Conservation (phyloP, 2,888 invertebrate genomes). For the Sphecodes monilicornis region DNA sequence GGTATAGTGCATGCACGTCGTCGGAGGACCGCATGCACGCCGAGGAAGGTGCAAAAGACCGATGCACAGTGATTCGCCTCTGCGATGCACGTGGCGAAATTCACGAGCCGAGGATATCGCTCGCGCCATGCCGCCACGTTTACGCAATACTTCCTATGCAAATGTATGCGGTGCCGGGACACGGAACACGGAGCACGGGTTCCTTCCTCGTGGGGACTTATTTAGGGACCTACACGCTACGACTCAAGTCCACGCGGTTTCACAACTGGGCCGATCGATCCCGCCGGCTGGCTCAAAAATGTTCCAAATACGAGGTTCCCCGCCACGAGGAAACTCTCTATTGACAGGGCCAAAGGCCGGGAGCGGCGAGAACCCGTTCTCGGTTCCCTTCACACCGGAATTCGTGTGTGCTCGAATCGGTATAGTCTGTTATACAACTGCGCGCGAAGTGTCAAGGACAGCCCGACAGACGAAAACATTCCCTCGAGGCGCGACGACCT, state of each 20-base stretch:
- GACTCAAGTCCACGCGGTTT: background rate
- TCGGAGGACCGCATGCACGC: constrained; percentile 26
- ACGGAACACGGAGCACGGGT: background rate
- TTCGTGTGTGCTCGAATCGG: background rate
- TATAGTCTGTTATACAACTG: background rate
- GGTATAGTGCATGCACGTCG: constrained; percentile 37
- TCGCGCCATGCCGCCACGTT: background rate
- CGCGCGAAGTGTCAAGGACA: constrained; percentile 48
- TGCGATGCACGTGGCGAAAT: constrained; percentile 55
- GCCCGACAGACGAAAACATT: constrained; percentile 29
- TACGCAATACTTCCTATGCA: constrained; percentile 35
- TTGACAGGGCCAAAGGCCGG: background rate
- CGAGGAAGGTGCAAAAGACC: constrained; percentile 51
- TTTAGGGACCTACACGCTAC: background rate
- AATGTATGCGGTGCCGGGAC: background rate
- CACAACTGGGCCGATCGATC: background rate
- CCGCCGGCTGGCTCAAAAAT: background rate
- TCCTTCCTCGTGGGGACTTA: background rate
- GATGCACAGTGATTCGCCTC: constrained; percentile 58
- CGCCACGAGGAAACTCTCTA: background rate
- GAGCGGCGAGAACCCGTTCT: background rate
- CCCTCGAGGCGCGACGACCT: constrained; percentile 42
- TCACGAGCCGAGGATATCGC: background rate
- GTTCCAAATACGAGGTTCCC: background rate
- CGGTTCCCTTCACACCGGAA: background rate